Evolutionary conservation across 2,888 invertebrate species (phyloP).

Genomic region (Sphaerophoria taeniata): DNA sequence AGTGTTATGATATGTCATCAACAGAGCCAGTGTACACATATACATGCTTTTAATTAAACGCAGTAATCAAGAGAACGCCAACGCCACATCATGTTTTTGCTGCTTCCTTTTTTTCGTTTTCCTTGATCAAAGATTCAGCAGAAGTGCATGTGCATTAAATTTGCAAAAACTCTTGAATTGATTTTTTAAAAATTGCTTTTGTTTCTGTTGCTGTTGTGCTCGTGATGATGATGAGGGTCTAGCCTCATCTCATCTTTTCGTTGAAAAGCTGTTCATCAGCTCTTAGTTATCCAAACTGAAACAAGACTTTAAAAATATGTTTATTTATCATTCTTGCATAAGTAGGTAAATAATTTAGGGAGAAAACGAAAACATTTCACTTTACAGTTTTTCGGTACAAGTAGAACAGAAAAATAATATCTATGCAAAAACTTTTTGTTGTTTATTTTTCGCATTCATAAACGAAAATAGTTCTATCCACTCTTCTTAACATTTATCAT

Average conservation of each 20-base stretch:
- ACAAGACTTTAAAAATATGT: too few species aligned
- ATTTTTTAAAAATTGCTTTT: conserved; percentile 34
- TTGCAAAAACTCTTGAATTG: conserved; percentile 31
- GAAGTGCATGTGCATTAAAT: conserved; percentile 39
- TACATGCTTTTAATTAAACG: conserved; percentile 39
- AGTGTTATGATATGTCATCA: conserved; percentile 34
- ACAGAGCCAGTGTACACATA: background rate
- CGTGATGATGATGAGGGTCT: background rate
- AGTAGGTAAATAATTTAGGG: conserved; percentile 68
- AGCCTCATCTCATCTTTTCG: background rate
- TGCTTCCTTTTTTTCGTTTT: background rate
- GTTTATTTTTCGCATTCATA: conserved; percentile 58
- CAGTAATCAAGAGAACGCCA: conserved; percentile 26
- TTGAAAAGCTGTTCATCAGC: background rate
- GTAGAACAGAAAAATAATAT: too few species aligned
- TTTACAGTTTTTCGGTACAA: conserved; percentile 25
- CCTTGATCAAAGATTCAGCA: conserved; percentile 30
- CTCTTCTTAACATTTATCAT: too few species aligned
- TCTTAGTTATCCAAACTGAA: too few species aligned
- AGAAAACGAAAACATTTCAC: conserved; percentile 65
- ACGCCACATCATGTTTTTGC: background rate
- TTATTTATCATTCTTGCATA: conserved; percentile 62
- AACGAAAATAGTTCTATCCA: too few species aligned
- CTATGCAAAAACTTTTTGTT: too few species aligned
- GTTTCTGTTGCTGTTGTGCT: background rate